Base-by-base conservation (phyloP, 2,113 vertebrate species). In the Neodon shergylaensis region DNA sequence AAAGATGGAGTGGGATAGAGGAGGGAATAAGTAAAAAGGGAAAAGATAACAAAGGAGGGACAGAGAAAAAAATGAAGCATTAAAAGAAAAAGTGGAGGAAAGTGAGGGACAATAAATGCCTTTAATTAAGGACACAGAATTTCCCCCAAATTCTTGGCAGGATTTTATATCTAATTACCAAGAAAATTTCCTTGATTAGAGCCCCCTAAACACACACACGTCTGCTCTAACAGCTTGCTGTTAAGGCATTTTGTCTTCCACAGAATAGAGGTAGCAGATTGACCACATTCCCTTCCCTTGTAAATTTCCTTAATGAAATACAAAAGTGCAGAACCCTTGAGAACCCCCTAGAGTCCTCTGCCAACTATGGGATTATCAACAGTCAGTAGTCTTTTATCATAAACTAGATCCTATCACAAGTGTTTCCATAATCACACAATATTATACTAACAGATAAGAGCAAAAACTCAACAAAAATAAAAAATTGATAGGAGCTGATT, bases 91-190 rank as follows among this genome's bases (percentile, higher is more conserved):
- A 44, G 28, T 68, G 17, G 31, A 47, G 24, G 19, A 47, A 66
- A 3, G 1, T 49, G 42, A 52, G 24, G 26, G 26, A 63, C 0
- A 95, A 79, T 10, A 92, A 84, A 92, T 76, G 49, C 10, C 44
- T 94, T 96, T 81, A 77, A 92, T 92, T 87, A 79, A 87, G 87
- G 72, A 66, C 85, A 90, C 33, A 12, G 91, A 79, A 92, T 81
- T n/a, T 78, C 24, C 8, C 16, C 58, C 26, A 86, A 89, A 79
- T 26, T 28, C 54, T 91, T 58, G 79, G 39, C 12, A 3, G 81
- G 49, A 73, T 28, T 95, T 42, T 83, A 16, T 85, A 28, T 7
- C 70, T 73, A 93, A 88, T 88, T 92, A 63, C 61, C 86, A 94
- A 78, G 77, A 24, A 89, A 44, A 89, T 61, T 82, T 90, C 83